phyloP scores from a whole-genome alignment of 1,140 invertebrate genomes.

The Plectrocnemia conspersa region DNA sequence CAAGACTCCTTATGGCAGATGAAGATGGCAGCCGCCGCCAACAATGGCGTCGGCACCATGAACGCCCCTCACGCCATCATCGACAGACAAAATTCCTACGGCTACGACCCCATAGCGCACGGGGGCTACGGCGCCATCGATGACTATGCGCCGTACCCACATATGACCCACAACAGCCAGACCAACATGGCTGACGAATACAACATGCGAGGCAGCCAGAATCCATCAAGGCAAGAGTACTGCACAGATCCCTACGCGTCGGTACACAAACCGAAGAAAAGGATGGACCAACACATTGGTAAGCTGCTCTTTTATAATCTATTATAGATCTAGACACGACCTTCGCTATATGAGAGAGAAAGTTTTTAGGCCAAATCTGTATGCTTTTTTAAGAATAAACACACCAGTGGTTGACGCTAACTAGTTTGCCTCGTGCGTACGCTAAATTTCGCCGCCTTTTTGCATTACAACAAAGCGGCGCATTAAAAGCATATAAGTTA shows the following conservation, averaged over 20 bases:
- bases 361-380: no score
- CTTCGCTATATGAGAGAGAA: no score
- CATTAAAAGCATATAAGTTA: no score
- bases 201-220: slow-evolving; percentile 65
- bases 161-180: slow-evolving; percentile 63
- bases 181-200: slow-evolving; percentile 62
- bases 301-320: no score
- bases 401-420: no score
- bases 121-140: slow-evolving; percentile 77
- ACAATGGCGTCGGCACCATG: slow-evolving; percentile 55
- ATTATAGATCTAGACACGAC: no score
- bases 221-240: slow-evolving; percentile 78
- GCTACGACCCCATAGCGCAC: slow-evolving; percentile 73
- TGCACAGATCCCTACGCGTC: slow-evolving; percentile 79
- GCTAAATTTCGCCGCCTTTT: no score
- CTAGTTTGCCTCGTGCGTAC: no score
- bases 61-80: slow-evolving; percentile 54
- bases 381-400: no score
- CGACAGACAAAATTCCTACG: slow-evolving; percentile 60
- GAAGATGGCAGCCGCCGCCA: slow-evolving; percentile 73
- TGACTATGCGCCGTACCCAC: slow-evolving; percentile 80
- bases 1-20: slow-evolving; percentile 94
- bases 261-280: slow-evolving; percentile 81
- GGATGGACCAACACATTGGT: slow-evolving; percentile 75
- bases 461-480: no score